Percentiles rank a stretch among this genome's conserved stretches.
These are phyloP conservation scores for Apamea monoglypha DNA, from an alignment of 2,888 invertebrate species.

Conservation along the genomic window DNA sequence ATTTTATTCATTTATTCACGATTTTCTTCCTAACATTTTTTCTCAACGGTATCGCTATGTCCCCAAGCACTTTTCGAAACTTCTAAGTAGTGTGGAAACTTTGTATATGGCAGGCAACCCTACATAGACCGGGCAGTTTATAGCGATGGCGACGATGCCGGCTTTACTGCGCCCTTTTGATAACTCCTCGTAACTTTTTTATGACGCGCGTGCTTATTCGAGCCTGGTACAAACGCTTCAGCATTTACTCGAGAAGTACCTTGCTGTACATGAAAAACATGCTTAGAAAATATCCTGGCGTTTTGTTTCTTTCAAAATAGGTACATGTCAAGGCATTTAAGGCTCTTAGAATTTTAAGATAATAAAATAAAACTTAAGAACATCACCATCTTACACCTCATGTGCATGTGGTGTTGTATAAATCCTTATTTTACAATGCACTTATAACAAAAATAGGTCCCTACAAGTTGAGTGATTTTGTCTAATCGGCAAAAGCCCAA, in stretches of 20 bases:
- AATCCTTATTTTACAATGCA: background rate
- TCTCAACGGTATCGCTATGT: constrained; percentile 58
- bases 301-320: constrained; percentile 24
- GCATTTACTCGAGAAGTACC: constrained; percentile 67
- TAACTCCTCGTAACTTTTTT: constrained; percentile 86
- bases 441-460: background rate
- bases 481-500: constrained; percentile 3
- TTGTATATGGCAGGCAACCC: constrained; percentile 67
- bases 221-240: constrained; percentile 77
- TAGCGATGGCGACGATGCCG: constrained; percentile 76
- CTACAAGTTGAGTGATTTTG: constrained; percentile 6
- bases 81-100: constrained; percentile 70
- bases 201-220: constrained; percentile 81
- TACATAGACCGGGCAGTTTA: constrained; percentile 78
- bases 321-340: constrained; percentile 11
- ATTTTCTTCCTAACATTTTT: constrained; percentile 54
- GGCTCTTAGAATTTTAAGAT: background rate
- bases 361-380: constrained; percentile 5
- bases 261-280: constrained; percentile 57
- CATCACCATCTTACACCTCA: background rate
- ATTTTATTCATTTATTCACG: no score
- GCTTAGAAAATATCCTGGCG: constrained; percentile 49
- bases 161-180: constrained; percentile 84
- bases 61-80: constrained; percentile 65
- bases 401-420: background rate